Evolutionary conservation across 2,113 vertebrate genomes (phyloP).

Genomic region (Microtus ochrogaster): DNA sequence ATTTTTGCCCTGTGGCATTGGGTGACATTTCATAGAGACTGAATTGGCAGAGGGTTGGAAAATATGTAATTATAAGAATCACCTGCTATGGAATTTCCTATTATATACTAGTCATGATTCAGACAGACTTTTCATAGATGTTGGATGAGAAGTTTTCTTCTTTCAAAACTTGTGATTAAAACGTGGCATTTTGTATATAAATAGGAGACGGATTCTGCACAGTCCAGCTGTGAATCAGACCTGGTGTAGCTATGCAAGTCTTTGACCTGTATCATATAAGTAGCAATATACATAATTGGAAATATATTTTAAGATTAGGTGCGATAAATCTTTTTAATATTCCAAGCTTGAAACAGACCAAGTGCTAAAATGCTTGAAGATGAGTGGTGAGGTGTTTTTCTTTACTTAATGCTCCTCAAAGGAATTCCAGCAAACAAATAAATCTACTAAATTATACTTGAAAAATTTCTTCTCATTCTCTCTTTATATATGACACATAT

Average conservation of each 20-base stretch:
- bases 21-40: slow-evolving; percentile 88
- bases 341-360: slow-evolving; percentile 34
- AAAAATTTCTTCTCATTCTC: not conserved
- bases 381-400: not conserved
- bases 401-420: slow-evolving; percentile 11
- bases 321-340: slow-evolving; percentile 49
- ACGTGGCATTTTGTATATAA: slow-evolving; percentile 86
- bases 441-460: not conserved
- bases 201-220: slow-evolving; percentile 73
- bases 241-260: slow-evolving; percentile 63
- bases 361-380: slow-evolving; percentile 28
- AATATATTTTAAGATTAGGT: slow-evolving; percentile 69
- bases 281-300: slow-evolving; percentile 65
- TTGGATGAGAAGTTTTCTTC: slow-evolving; percentile 86
- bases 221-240: slow-evolving; percentile 77
- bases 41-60: slow-evolving; percentile 77
- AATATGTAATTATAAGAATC: slow-evolving; percentile 85
- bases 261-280: slow-evolving; percentile 69
- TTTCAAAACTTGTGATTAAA: slow-evolving; percentile 84
- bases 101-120: slow-evolving; percentile 76
- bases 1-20: slow-evolving; percentile 83
- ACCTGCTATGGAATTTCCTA: slow-evolving; percentile 81
- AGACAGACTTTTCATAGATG: slow-evolving; percentile 80
- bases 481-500: not conserved
- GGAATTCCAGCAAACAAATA: slow-evolving; percentile 55